Evolutionary conservation across 2,113 vertebrate genomes (phyloP), one percentile per base, ranked within the genome.

Genomic region (Cyanoderma ruficeps): DNA sequence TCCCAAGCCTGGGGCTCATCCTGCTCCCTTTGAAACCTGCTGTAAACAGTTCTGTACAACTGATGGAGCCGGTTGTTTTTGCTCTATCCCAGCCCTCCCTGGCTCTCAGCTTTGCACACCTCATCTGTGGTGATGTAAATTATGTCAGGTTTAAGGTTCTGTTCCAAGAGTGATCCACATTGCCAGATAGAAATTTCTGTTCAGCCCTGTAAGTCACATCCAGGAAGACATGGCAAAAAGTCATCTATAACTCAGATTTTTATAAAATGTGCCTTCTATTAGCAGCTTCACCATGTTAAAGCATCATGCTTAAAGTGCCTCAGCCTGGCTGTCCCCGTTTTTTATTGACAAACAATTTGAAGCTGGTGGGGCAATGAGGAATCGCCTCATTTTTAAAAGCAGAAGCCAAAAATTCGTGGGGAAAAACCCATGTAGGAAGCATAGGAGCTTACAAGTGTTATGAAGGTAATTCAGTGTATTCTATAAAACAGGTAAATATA

Each of bases 151-250:
- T 50, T 33, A 31, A 82, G 33, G n/a, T 46, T 72, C 30, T 0
- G 0, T 49, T 78, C 84, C 59, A 37, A 49, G 57, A 79, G 70
- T 37, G 44, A 12, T 52, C 57, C 9, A 1, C 0, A 0, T 33
- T 78, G 30, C 37, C 70, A 63, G 33, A 28, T 2, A 35, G 15
- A 57, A 69, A 79, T 68, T 89, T 82, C 56, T 93, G 30, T 64
- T 70, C 24, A 22, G 31, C n/a, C 3, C 15, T 17, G 0, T n/a
- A 20, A 72, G 35, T 77, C n/a, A 10, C 10, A 7, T 33, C 3
- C 67, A 55, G 33, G 22, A 65, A 89, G 46, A 19, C 9, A 13
- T 5, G 12, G 50, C 56, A 50, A 19, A 84, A 78, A 31, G 35
- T 67, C 72, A 50, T 50, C 9, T 9, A 27, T 50, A 50, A 50